Evolutionary conservation across 1,140 invertebrate species (phyloP), one percentile per base, ranked within the genome.

Genomic region (Hesperophylax magnus): DNA sequence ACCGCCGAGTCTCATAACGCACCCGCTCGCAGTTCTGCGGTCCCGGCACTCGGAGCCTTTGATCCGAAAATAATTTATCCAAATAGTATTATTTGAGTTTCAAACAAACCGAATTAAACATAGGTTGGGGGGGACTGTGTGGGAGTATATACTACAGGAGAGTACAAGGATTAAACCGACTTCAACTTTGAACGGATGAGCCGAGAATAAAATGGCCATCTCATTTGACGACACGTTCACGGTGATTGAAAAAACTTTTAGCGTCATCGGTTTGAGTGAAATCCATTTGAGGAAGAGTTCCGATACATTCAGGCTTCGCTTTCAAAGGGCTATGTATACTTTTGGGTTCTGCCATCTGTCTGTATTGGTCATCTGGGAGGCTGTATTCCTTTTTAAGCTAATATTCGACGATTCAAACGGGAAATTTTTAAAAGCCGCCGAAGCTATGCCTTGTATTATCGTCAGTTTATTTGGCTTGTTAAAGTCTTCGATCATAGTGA

Each of bases 241-340:
- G 2, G 76, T 82, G n/a, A 78, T 82, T 22, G 74, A 82, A 39
- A 79, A 77, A 54, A 82, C 81, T 31, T 77, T 82, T n/a, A 47
- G 22, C 8, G 39, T 82, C 5, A 54, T 77, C 20, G 81, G 81
- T 56, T 52, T 82, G 72, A 77, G 61, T 34, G 63, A 69, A 5
- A 79, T 82, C 17, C 47, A 82, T 52, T 63, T 79, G 34, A 74
- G 71, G 22, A 67, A 78, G 39, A 71, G 18, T 24, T 63, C 67
- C 14, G 8, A 76, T 17, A 47, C 52, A 17, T 52, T 47, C n/a
- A 39, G 18, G 63, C 67, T 47, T 34, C 60, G 67, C 14, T n/a
- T 82, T 7, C 81, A 82, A 22, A 58, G 72, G 31, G 22, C 60
- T 18, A 67, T 82, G 20, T 82, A 54, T 34, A 22, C 71, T 1